Evolutionary conservation across 1,140 invertebrate species (phyloP).

Genomic region (Homarus americanus): DNA sequence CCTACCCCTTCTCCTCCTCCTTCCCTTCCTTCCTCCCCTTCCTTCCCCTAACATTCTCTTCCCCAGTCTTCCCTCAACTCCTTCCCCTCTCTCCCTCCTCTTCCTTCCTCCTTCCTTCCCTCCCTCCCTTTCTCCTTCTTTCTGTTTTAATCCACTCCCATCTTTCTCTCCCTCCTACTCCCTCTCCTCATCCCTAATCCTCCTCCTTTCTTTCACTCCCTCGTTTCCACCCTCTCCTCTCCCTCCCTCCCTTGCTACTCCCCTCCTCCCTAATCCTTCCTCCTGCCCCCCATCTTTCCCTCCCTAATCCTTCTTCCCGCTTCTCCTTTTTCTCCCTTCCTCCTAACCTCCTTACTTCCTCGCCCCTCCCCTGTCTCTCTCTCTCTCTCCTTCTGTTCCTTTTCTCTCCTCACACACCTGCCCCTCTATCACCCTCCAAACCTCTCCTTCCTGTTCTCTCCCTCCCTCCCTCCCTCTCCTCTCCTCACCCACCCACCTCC

Average conservation of each 20-base stretch:
- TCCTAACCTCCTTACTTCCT: too few species aligned
- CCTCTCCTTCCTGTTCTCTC: background rate
- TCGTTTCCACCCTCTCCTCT: too few species aligned
- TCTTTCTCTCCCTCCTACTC: background rate
- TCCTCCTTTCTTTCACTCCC: background rate
- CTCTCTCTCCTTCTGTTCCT: too few species aligned
- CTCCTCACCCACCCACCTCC: too few species aligned
- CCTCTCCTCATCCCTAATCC: background rate
- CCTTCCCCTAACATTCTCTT: too few species aligned
- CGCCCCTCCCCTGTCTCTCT: too few species aligned
- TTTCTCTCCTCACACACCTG: too few species aligned
- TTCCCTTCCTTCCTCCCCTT: background rate
- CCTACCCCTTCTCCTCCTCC: background rate
- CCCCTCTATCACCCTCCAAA: too few species aligned
- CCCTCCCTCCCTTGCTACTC: background rate
- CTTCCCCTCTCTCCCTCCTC: background rate
- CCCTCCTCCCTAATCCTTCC: background rate
- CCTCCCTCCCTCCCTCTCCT: background rate
- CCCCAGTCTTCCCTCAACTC: background rate
- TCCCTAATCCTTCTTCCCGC: background rate
- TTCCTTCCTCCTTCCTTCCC: background rate
- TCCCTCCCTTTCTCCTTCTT: background rate
- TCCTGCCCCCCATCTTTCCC: background rate
- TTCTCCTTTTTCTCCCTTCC: background rate
- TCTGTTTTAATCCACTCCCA: background rate